Conservation (phyloP, 2,888 invertebrate genomes). For the Holacanthella duospinosa region DNA sequence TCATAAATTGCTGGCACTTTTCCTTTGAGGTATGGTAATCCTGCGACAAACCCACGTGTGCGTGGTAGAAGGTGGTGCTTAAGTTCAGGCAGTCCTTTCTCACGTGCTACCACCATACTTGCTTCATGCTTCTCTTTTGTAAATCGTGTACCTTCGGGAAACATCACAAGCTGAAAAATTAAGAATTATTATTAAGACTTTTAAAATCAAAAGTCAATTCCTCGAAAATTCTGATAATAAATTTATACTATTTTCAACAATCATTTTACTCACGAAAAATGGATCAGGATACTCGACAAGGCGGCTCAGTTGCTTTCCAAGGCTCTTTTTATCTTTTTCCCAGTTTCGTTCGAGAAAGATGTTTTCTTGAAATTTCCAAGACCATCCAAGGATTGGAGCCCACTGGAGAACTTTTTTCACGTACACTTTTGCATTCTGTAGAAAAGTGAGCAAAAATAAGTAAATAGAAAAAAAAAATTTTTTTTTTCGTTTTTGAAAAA, state of each 20-base stretch:
- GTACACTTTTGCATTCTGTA: constrained; percentile 84
- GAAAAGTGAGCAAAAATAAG: constrained; percentile 37
- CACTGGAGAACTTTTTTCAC: constrained; percentile 85
- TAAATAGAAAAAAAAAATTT: not conserved
- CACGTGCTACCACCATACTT: constrained; percentile 73
- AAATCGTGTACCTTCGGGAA: constrained; percentile 88
- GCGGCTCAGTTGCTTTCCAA: constrained; percentile 66
- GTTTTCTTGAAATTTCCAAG: constrained; percentile 90
- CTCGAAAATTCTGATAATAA: not conserved
- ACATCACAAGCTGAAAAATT: constrained; percentile 62
- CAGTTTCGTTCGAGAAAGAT: constrained; percentile 85
- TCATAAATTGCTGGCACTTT: constrained; percentile 76
- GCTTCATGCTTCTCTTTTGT: constrained; percentile 76
- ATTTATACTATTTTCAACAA: not conserved
- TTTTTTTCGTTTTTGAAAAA: not conserved
- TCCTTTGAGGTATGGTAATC: constrained; percentile 62
- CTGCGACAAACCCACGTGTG: constrained; percentile 85
- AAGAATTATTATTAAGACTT: constrained; percentile 2
- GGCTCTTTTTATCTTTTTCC: constrained; percentile 76
- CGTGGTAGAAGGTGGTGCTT: constrained; percentile 88
- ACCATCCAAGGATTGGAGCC: constrained; percentile 88
- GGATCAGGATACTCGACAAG: constrained; percentile 81
- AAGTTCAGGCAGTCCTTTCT: constrained; percentile 70
- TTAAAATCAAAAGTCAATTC: not conserved
- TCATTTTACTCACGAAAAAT: constrained; percentile 58